A percentile compares a stretch with the other conserved stretches of the same genome.
Evolutionary conservation across 2,888 invertebrate genomes (phyloP).

Genomic region (Chrysolina americana): DNA sequence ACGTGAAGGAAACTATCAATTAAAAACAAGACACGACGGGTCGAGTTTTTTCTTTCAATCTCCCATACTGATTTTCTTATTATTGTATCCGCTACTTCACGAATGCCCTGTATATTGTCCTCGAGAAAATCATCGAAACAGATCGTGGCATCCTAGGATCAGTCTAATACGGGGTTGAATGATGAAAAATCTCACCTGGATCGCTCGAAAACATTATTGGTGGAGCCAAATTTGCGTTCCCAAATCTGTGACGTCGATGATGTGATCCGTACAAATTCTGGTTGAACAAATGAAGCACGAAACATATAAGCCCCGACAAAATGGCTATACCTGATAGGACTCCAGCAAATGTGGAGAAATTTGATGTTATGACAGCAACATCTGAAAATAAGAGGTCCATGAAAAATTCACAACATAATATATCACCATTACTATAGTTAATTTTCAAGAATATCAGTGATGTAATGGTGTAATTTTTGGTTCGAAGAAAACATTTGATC

Average conservation of each 20-base stretch:
- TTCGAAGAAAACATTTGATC: too few relatives aligned
- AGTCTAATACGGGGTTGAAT: background rate
- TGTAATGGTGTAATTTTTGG: too few relatives aligned
- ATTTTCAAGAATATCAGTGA: too few relatives aligned
- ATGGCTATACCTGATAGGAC: conserved; percentile 90
- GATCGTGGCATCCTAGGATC: background rate
- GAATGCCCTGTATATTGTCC: too few relatives aligned
- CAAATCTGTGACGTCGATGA: conserved; percentile 79
- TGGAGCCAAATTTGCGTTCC: conserved; percentile 87
- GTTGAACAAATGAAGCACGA: conserved; percentile 89
- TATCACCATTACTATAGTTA: too few relatives aligned
- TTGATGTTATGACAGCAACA: conserved; percentile 82
- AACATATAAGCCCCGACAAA: conserved; percentile 88
- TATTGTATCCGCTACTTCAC: too few relatives aligned
- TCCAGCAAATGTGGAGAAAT: conserved; percentile 88
- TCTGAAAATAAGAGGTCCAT: conserved; percentile 71
- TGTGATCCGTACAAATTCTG: conserved; percentile 72
- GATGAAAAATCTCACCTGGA: conserved; percentile 76
- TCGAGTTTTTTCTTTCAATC: too few relatives aligned
- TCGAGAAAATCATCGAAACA: conserved; percentile 4
- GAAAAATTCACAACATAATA: too few relatives aligned
- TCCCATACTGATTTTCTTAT: too few relatives aligned
- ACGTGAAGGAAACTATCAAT: too few relatives aligned
- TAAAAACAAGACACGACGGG: too few relatives aligned
- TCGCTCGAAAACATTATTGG: conserved; percentile 90